A percentile compares a stretch with the other conserved stretches of the same genome.
phyloP scores from a whole-genome alignment of 2,888 invertebrate species.

The Plagodis dolabraria region DNA sequence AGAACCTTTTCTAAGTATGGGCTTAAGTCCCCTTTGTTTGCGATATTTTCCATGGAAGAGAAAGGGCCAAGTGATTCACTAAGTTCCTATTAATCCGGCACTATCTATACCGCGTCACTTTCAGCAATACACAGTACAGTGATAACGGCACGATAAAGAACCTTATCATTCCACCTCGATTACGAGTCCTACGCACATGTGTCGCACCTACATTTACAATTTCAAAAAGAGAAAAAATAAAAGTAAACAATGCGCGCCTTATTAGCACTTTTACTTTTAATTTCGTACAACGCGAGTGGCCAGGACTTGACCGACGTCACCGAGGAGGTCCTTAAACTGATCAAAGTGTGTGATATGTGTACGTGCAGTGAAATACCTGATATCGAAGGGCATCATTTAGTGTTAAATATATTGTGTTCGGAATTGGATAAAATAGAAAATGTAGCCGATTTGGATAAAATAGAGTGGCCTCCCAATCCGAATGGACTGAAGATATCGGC shows the following conservation, averaged over 20 bases:
- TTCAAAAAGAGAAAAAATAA: slow-evolving; percentile 12
- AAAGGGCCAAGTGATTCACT: slow-evolving; percentile 38
- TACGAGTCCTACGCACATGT: slow-evolving; percentile 60
- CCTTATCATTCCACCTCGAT: slow-evolving; percentile 75
- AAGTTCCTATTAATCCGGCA: slow-evolving; percentile 46
- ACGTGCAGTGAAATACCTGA: slow-evolving; percentile 79
- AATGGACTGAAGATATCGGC: slow-evolving; percentile 76
- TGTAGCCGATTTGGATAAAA: slow-evolving; percentile 72
- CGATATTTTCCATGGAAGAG: not conserved
- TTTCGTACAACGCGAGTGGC: slow-evolving; percentile 51
- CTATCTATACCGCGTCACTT: slow-evolving; percentile 67
- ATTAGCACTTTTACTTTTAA: slow-evolving; percentile 62
- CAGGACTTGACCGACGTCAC: slow-evolving; percentile 52
- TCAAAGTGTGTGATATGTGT: slow-evolving; percentile 72
- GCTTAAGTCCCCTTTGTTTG: no score
- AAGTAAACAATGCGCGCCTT: slow-evolving; percentile 59
- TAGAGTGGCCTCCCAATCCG: slow-evolving; percentile 74
- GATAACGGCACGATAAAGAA: slow-evolving; percentile 68
- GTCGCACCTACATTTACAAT: slow-evolving; percentile 42
- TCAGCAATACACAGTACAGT: slow-evolving; percentile 69
- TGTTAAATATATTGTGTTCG: slow-evolving; percentile 76
- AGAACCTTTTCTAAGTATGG: no score
- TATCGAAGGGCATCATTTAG: slow-evolving; percentile 67
- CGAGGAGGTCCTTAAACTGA: slow-evolving; percentile 50
- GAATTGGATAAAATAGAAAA: slow-evolving; percentile 67